Base-by-base conservation (phyloP, 2,888 invertebrate genomes). In the Drosophila anceps region DNA sequence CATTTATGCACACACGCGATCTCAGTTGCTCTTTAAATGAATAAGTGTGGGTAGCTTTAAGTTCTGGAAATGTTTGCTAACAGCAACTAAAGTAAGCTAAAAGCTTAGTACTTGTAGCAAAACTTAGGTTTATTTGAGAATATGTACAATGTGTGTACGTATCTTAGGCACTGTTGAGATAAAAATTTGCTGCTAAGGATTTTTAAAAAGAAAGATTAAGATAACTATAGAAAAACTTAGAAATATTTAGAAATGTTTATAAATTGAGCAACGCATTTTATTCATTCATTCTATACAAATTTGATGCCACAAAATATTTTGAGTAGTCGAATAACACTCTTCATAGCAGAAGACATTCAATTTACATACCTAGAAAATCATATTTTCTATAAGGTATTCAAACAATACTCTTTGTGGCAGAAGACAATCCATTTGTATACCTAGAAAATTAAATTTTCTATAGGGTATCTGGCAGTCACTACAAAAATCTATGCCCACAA, bases 1-100 rank as follows among this genome's bases (percentile, higher is more conserved):
- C 72, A 67, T 69, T 67, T 69, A 73, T 76, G 18, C 24, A 54
- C 12, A 39, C 53, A 70, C 20, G 29, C 18, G 1, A 6, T 7
- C 4, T 24, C 13, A 3, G 18, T 46, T 69, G 39, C 50, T 51
- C 55, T 41, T 24, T 69, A 33, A 13, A 27, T 15, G 24, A 4
- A 8, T 29, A 2, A 1, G 9, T 13, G 13, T 12, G 8, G 29
- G 13, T 35, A 18, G 6, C 27, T 27, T 15, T 5, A n/a, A 35
- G 18, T 24, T 3, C n/a, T 35, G 8, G 12, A n/a, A 12, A 24
- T 24, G 24, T 33, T 24, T 44, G 20, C 9, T 37, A 27, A 33
- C 37, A 13, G 5, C 24, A 18, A 8, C 13, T 27, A n/a, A 18
- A 29, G 29, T 18, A 39, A 39, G 5, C 7, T 39, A 57, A 5